Evolutionary conservation across 2,888 invertebrate species (phyloP).

Genomic region (Epinotia nisella): DNA sequence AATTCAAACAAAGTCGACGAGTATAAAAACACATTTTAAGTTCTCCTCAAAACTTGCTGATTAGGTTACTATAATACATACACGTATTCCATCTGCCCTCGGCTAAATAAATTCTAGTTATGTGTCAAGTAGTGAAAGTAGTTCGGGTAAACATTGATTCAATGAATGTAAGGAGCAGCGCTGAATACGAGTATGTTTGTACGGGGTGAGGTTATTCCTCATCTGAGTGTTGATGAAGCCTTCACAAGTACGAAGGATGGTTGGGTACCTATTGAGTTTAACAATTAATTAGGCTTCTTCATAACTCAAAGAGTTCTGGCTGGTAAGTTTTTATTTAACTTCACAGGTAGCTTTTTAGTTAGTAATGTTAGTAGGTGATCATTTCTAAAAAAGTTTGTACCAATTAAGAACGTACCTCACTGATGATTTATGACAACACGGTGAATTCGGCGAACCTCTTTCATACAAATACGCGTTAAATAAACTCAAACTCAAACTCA

Average conservation of each 20-base stretch:
- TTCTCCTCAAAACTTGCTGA: neutral
- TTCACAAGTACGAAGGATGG: slow-evolving; percentile 4
- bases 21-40: neutral
- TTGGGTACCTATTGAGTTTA: slow-evolving; percentile 8
- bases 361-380: too few species aligned
- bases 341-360: too few species aligned
- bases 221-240: slow-evolving; percentile 30
- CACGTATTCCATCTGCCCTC: slow-evolving; percentile 15
- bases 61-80: slow-evolving; percentile 7
- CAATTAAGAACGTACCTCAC: too few species aligned
- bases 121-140: slow-evolving; percentile 42
- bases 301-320: neutral
- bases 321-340: too few species aligned
- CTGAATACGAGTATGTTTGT: slow-evolving; percentile 42
- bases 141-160: slow-evolving; percentile 42
- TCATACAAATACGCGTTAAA: too few species aligned
- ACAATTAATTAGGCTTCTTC: neutral
- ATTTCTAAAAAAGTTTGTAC: too few species aligned
- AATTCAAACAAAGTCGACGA: too few species aligned
- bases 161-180: slow-evolving; percentile 40
- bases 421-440: too few species aligned
- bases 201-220: slow-evolving; percentile 38
- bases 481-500: too few species aligned
- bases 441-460: too few species aligned
- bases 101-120: slow-evolving; percentile 38